Evolutionary conservation across 2,113 vertebrate species (phyloP), one percentile per base, ranked within the genome.

Genomic region (Astur gentilis): DNA sequence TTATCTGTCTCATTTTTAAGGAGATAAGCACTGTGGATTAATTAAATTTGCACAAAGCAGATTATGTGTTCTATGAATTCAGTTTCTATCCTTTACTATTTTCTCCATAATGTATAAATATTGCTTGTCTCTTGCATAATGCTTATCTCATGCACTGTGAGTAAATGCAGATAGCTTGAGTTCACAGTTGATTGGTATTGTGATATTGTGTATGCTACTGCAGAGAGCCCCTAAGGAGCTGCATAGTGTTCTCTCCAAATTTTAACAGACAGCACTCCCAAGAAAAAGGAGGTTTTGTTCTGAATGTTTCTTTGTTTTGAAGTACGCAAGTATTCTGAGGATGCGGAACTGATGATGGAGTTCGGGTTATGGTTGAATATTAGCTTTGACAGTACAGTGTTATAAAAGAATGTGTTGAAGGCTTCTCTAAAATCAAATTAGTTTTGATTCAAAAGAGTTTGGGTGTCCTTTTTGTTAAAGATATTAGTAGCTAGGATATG

Each of bases 291-390:
- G 62, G 13, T 95, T 76, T 97, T 97, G 84, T 83, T 97, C 92
- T 94, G 87, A 92, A 76, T 23, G 12, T 95, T 77, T 95, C 95
- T 97, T 97, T 98, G 96, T 97, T 98, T 97, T 83, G 88, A 89
- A 97, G 95, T 95, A 62, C 91, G 75, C 47, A 50, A 95, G 83
- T 93, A 79, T 90, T 91, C 87, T 83, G 62, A 96, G 95, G 97
- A 73, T 98, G 93, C 55, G 22, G 95, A 97, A 81, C 70, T 92
- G 91, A 96, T 96, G 97, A 93, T 97, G 96, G 97, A 97, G 97
- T 96, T 98, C 31, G 65, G 96, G 94, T 91, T 97, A 67, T 87
- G 95, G 96, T 54, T 73, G 91, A 95, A 42, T 75, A 87, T 93
- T 75, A 76, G 83, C 72, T 83, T 45, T 95, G 80, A 83, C 67